phyloP scores from a whole-genome alignment of 2,888 invertebrate genomes.

The Amiota communis region DNA sequence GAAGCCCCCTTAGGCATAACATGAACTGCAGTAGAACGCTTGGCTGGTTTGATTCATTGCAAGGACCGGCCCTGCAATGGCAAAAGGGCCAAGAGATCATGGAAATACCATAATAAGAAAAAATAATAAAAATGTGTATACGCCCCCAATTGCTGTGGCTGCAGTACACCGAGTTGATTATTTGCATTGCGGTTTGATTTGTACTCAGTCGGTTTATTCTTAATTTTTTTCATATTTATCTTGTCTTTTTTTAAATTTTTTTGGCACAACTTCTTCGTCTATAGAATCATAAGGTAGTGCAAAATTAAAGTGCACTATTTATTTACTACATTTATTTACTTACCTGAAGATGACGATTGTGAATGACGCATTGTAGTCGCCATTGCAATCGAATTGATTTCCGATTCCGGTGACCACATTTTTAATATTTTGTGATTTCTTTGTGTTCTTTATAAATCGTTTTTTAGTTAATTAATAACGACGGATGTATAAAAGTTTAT shows the following conservation, averaged over 20 bases:
- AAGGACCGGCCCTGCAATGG: neutral
- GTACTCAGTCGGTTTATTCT: neutral
- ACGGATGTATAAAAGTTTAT: neutral
- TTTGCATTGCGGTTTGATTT: slow-evolving; percentile 27
- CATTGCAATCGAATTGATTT: slow-evolving; percentile 91
- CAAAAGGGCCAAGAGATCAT: neutral
- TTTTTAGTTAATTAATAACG: neutral
- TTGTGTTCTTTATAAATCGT: slow-evolving; percentile 12
- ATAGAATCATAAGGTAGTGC: no score
- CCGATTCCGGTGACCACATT: slow-evolving; percentile 82
- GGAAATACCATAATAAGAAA: neutral
- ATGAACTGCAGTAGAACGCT: neutral
- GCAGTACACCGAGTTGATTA: slow-evolving; percentile 19
- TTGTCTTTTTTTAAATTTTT: neutral
- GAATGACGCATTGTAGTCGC: slow-evolving; percentile 80
- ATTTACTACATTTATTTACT: slow-evolving; percentile 70
- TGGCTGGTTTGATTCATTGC: neutral
- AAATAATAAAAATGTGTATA: neutral
- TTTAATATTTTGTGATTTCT: slow-evolving; percentile 38
- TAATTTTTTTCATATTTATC: neutral
- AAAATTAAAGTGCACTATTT: neutral
- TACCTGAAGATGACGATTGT: slow-evolving; percentile 83
- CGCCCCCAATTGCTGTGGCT: slow-evolving; percentile 7
- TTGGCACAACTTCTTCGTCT: neutral
- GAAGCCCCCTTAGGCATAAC: neutral